These are phyloP conservation scores for Oxyruncus cristatus DNA, from an alignment of 2,113 vertebrate genomes.

Conservation along the genomic window DNA sequence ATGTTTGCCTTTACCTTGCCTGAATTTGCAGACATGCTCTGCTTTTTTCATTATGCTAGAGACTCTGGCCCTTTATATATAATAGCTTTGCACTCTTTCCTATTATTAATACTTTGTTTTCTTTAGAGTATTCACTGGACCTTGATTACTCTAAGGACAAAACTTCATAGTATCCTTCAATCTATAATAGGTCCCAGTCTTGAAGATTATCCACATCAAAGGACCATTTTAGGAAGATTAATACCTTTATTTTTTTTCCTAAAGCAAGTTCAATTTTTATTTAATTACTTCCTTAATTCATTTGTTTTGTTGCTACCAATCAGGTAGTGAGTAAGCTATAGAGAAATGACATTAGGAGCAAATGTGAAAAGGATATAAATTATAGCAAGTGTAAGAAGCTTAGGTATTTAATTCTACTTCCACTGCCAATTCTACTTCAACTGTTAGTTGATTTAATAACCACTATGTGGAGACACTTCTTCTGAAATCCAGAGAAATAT, in stretches of 20 bases:
- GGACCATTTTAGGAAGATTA: conserved; percentile 29
- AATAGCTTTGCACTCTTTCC: conserved; percentile 49
- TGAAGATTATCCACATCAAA: conserved; percentile 37
- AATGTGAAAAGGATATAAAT: background rate
- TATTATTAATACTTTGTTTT: conserved; percentile 41
- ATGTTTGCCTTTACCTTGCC: conserved; percentile 49
- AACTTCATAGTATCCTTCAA: conserved; percentile 29
- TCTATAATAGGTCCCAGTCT: background rate
- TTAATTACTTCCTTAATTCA: conserved; percentile 7
- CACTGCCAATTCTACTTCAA: background rate
- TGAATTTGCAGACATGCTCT: conserved; percentile 52
- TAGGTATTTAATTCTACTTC: background rate
- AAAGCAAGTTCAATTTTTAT: conserved; percentile 33
- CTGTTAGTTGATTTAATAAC: background rate
- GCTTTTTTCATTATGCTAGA: conserved; percentile 61
- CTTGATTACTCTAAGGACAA: conserved; percentile 16
- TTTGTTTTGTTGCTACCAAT: conserved; percentile 24
- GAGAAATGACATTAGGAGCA: background rate
- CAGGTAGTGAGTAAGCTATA: background rate
- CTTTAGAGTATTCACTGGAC: conserved; percentile 11
- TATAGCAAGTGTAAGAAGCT: background rate
- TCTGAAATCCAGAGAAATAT: background rate
- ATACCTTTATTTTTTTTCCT: background rate
- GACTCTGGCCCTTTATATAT: conserved; percentile 43
- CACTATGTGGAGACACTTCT: background rate